Evolutionary conservation across 2,797 vertebrate species (phyloP), one percentile per base, ranked within the genome.

Genomic region (Tokudaia muenninki): DNA sequence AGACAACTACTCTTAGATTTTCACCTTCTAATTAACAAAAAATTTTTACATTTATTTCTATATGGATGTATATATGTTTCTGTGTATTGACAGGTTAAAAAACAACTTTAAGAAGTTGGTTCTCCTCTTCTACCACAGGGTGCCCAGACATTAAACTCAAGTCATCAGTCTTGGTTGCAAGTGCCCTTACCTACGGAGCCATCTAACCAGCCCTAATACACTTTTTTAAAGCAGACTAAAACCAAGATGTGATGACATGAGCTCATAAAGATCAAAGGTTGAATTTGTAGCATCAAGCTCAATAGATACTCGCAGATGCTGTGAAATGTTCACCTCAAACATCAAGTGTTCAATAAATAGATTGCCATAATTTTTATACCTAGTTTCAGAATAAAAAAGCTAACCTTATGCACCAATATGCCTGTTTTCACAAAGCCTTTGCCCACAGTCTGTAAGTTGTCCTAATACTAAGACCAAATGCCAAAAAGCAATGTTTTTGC

Each of bases 401-500:
- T 92, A 97, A 94, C 92, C 92, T 91, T 88, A 80, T 80, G 13
- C 79, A 90, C 88, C 95, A 97, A 95, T 95, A 96, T 95, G 96
- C 91, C 95, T 97, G 87, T 97, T 97, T 94, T 90, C 96, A 94
- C 86, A 91, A 90, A 96, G 90, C 78, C 95, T 97, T 97, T 96
- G 94, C 91, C 94, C 96, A 96, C 63, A 95, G 86, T 96, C 95
- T 96, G 91, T 90, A 97, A 97, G 92, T 74, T 97, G 63, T 94
- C 97, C 96, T 97, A 94, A 96, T 96, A 97, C 90, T 79, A 96
- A 96, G 90, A 96, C 92, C 95, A 96, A 96, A 97, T 96, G 96
- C 96, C 97, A 97, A 96, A 95, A 96, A 96, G 29, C 94, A 96
- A 87, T 96, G 81, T 92, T 94, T 97, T 93, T 83, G 59, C 88